Percentiles rank a stretch among this genome's conserved stretches.
Evolutionary conservation across 1,140 invertebrate species (phyloP).

Genomic region (Trachelipus rathkii): DNA sequence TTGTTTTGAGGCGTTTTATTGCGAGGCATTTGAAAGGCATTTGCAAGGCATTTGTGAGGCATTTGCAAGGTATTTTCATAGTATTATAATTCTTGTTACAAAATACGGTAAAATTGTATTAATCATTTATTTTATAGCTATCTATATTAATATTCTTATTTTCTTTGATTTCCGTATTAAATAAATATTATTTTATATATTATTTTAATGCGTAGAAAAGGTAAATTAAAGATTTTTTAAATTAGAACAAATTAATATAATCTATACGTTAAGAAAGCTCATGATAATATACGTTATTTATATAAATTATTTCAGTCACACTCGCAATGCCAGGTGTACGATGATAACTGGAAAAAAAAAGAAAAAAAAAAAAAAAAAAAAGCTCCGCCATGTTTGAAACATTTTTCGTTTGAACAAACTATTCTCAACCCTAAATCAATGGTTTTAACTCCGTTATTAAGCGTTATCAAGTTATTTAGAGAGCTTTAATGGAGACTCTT

Average conservation of each 20-base stretch:
- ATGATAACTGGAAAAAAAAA: not conserved
- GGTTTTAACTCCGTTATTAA: not conserved
- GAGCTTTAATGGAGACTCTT: not conserved
- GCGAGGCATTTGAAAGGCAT: too few relatives aligned
- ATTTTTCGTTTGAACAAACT: not conserved
- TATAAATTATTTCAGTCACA: not conserved
- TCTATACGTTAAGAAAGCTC: not conserved
- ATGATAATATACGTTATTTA: not conserved
- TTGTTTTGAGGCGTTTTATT: too few relatives aligned
- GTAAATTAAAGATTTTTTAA: not conserved
- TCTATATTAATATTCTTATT: too few relatives aligned
- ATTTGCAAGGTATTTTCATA: too few relatives aligned
- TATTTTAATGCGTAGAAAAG: not conserved
- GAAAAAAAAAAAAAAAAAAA: too few relatives aligned
- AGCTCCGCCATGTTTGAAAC: not conserved
- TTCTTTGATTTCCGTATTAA: too few relatives aligned
- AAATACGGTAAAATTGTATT: too few relatives aligned
- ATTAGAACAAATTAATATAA: constrained; percentile 2
- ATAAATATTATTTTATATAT: too few relatives aligned
- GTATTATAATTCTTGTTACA: too few relatives aligned
- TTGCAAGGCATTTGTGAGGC: too few relatives aligned
- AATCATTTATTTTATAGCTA: too few relatives aligned
- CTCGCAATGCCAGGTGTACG: not conserved
- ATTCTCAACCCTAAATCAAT: constrained; percentile 5
- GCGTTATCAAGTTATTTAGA: constrained; percentile 5